Evolutionary conservation across 2,888 invertebrate genomes (phyloP).

Genomic region (Argyresthia goedartella): DNA sequence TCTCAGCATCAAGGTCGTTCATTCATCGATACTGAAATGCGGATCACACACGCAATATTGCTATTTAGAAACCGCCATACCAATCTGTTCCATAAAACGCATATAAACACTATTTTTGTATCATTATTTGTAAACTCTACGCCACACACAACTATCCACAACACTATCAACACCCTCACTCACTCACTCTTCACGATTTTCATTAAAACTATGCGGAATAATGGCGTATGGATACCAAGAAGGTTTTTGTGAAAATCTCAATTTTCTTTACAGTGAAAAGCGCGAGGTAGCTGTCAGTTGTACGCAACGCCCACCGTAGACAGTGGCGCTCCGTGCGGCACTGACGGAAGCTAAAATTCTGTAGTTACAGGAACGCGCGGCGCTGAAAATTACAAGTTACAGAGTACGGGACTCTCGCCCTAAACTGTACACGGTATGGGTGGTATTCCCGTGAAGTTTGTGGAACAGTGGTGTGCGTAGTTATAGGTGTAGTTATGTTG

Average conservation of each 20-base stretch:
- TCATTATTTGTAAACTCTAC: constrained; percentile 36
- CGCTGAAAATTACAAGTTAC: background rate
- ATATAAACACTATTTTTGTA: constrained; percentile 55
- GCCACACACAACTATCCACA: background rate
- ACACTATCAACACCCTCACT: constrained; percentile 11
- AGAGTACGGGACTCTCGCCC: background rate
- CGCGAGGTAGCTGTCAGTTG: constrained; percentile 32
- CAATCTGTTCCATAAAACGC: constrained; percentile 45
- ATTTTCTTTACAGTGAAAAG: constrained; percentile 20
- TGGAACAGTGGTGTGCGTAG: no score
- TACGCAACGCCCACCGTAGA: constrained; percentile 54
- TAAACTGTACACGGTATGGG: background rate
- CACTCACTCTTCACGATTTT: constrained; percentile 10
- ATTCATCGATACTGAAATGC: no score
- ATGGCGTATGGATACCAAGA: no score
- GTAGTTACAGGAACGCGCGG: constrained; percentile 32
- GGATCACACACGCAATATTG: constrained; percentile 1
- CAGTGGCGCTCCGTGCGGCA: constrained; percentile 64
- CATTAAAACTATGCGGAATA: background rate
- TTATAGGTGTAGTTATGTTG: constrained; percentile 9
- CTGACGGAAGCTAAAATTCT: constrained; percentile 41
- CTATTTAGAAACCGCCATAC: constrained; percentile 33
- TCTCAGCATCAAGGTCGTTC: no score
- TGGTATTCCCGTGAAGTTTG: no score
- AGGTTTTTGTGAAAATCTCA: background rate